Evolutionary conservation across 2,888 invertebrate genomes (phyloP).

Genomic region (Dynastes tityus): DNA sequence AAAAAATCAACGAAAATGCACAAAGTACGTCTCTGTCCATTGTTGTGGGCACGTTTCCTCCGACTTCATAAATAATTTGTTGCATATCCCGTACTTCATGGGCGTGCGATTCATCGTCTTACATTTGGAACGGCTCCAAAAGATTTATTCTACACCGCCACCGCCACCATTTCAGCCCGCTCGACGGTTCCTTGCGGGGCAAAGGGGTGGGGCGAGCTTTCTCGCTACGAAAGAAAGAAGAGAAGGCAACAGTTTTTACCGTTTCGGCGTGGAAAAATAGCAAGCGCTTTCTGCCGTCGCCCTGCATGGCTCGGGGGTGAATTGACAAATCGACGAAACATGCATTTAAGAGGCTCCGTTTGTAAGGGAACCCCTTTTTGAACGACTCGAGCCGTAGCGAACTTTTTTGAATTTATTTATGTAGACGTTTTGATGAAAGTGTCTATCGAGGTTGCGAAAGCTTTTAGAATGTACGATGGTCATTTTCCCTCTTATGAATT

Average conservation of each 20-base stretch:
- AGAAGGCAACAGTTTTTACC: conserved; percentile 23
- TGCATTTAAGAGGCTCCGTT: background rate
- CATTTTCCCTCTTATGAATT: too few species aligned
- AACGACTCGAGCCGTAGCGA: too few species aligned
- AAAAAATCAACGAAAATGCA: too few species aligned
- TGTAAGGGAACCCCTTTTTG: background rate
- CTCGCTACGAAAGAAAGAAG: background rate
- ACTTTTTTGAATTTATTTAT: too few species aligned
- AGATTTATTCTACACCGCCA: background rate
- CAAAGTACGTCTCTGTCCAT: background rate
- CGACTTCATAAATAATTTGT: conserved; percentile 31
- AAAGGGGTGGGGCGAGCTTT: too few species aligned
- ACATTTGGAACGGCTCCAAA: conserved; percentile 31
- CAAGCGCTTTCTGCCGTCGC: too few species aligned
- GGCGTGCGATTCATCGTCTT: conserved; percentile 8
- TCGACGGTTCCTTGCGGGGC: background rate
- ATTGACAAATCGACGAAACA: conserved; percentile 13
- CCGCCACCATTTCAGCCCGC: background rate
- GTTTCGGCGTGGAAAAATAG: background rate
- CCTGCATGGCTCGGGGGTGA: background rate
- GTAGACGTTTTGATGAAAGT: too few species aligned
- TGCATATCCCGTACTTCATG: background rate
- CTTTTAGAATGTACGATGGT: too few species aligned
- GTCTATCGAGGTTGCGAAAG: too few species aligned
- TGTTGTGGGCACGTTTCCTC: background rate